A percentile compares a stretch with the other conserved stretches of the same genome.
Conservation (phyloP, 2,113 vertebrate species). For the Melanerpes aurifrons region DNA sequence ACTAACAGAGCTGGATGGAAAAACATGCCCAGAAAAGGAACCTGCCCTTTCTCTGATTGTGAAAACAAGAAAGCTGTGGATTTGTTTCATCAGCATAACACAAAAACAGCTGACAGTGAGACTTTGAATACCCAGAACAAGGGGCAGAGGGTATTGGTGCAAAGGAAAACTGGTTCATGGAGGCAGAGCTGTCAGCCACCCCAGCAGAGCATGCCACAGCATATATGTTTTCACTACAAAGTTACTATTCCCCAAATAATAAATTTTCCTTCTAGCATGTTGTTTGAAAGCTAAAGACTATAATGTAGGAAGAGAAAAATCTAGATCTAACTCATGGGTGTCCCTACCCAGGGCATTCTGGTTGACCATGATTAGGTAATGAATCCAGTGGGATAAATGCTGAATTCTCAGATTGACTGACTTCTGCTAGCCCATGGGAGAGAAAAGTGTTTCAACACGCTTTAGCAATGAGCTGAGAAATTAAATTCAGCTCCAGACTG, state of each 20-base stretch:
- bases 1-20: neutral
- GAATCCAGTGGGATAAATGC: neutral
- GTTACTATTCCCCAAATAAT: neutral
- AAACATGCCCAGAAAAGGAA: constrained; percentile 43
- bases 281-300: neutral
- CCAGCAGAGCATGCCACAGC: neutral
- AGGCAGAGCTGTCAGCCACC: neutral
- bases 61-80: constrained; percentile 11
- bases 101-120: constrained; percentile 44
- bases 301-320: neutral
- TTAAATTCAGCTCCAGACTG: neutral
- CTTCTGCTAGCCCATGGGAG: neutral
- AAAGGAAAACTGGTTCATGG: neutral
- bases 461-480: neutral
- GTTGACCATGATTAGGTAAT: neutral
- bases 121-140: neutral
- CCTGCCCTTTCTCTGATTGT: neutral
- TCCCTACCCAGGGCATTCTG: neutral
- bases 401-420: neutral
- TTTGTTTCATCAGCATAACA: constrained; percentile 64
- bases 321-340: accelerated
- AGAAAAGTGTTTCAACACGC: neutral
- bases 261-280: neutral
- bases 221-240: neutral
- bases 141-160: neutral